Conservation (phyloP, 1,140 invertebrate genomes). For the Bicyclus anynana region DNA sequence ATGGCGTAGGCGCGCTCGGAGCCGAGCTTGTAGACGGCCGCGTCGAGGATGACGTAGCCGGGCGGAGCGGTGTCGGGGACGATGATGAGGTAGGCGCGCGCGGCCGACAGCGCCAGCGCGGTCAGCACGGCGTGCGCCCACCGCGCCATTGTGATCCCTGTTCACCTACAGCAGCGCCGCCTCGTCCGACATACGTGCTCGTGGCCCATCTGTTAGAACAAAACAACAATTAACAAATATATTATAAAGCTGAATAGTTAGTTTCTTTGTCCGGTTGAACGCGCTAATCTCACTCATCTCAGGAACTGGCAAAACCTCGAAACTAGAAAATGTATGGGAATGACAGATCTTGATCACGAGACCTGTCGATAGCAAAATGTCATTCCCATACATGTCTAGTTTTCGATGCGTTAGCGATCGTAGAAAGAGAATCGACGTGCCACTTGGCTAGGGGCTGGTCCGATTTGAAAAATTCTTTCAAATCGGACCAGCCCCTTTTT, state of each 20-base stretch:
- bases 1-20: constrained; percentile 86
- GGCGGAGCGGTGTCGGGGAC: constrained; percentile 82
- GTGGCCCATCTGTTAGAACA: constrained; percentile 53
- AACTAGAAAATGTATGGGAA: too few species aligned
- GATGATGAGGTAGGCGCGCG: constrained; percentile 82
- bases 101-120: constrained; percentile 40
- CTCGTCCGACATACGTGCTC: constrained; percentile 43
- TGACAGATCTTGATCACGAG: too few species aligned
- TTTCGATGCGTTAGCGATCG: too few species aligned
- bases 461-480: too few species aligned
- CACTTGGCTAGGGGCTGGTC: too few species aligned
- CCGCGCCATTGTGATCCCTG: constrained; percentile 39
- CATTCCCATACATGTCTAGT: too few species aligned
- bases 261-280: too few species aligned
- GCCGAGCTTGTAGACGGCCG: constrained; percentile 86
- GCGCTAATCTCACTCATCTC: too few species aligned
- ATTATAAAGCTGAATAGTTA: not conserved
- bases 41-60: constrained; percentile 86
- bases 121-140: constrained; percentile 45
- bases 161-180: constrained; percentile 68
- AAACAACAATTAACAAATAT: constrained; percentile 5
- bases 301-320: too few species aligned
- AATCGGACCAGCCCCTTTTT: too few species aligned
- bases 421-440: too few species aligned
- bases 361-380: too few species aligned